These are phyloP conservation scores for Notothenia rossii DNA, from an alignment of 2,113 vertebrate species.

Conservation along the genomic window DNA sequence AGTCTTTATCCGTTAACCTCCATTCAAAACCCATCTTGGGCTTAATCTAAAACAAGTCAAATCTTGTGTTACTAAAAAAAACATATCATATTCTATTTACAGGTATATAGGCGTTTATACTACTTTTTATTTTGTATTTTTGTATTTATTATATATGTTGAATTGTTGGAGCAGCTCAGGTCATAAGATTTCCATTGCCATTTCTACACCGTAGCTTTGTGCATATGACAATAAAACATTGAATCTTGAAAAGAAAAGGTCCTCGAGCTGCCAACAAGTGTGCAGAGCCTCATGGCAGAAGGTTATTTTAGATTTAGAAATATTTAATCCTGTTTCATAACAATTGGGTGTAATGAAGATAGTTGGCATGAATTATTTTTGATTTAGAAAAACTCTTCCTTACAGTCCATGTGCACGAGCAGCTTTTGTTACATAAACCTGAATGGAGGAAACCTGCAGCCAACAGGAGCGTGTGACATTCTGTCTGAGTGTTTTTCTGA, in stretches of 20 bases:
- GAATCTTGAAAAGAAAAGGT: constrained; percentile 23
- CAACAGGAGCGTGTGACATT: constrained; percentile 35
- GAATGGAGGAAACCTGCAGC: constrained; percentile 55
- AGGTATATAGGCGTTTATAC: too few relatives aligned
- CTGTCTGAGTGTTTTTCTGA: constrained; percentile 27
- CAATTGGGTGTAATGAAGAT: background rate
- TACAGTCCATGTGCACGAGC: background rate
- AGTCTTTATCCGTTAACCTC: constrained; percentile 9
- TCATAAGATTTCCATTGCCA: too few relatives aligned
- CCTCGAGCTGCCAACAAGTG: constrained; percentile 24
- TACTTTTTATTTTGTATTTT: too few relatives aligned
- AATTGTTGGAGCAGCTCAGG: too few relatives aligned
- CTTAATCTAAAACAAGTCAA: too few relatives aligned
- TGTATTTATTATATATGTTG: too few relatives aligned
- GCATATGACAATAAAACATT: too few relatives aligned
- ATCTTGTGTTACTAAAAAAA: too few relatives aligned
- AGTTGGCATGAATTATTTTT: background rate
- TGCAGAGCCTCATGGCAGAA: constrained; percentile 27
- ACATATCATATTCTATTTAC: too few relatives aligned
- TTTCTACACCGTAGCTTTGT: too few relatives aligned
- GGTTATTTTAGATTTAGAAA: background rate
- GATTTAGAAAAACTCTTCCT: background rate
- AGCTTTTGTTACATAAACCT: constrained; percentile 64
- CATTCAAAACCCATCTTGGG: constrained; percentile 7
- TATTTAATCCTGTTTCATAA: constrained; percentile 6